These are phyloP conservation scores for Hemistola chrysoprasaria DNA, from an alignment of 2,888 invertebrate species.

Conservation along the genomic window DNA sequence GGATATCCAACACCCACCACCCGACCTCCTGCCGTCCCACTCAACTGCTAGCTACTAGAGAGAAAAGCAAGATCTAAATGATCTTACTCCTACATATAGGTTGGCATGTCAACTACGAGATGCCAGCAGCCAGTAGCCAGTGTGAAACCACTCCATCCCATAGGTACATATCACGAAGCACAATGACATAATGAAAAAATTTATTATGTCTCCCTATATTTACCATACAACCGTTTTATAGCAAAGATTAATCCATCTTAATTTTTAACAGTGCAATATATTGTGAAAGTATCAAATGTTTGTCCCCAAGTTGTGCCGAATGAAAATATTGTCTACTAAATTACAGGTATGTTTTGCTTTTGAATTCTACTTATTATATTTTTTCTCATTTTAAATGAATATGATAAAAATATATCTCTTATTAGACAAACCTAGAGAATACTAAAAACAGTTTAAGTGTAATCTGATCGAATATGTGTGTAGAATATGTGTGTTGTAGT, in stretches of 20 bases:
- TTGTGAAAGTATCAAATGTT: neutral
- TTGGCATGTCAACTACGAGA: conserved; percentile 20
- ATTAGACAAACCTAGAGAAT: too few relatives aligned
- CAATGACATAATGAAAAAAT: conserved; percentile 22
- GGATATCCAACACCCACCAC: conserved; percentile 20
- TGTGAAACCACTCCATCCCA: conserved; percentile 19
- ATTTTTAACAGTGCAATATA: neutral
- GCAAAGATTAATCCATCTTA: too few relatives aligned
- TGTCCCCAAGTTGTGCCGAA: too few relatives aligned
- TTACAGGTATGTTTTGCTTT: too few relatives aligned
- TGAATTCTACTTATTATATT: too few relatives aligned
- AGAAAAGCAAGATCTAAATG: conserved; percentile 20
- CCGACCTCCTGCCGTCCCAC: conserved; percentile 31
- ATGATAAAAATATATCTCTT: too few relatives aligned
- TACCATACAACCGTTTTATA: too few relatives aligned
- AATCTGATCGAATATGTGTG: too few relatives aligned
- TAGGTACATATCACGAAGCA: conserved; percentile 2
- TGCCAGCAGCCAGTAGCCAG: conserved; percentile 16
- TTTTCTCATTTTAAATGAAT: too few relatives aligned
- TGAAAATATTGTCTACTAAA: neutral
- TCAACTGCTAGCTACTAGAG: conserved; percentile 23
- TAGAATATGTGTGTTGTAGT: too few relatives aligned
- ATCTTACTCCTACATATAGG: conserved; percentile 15
- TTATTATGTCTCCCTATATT: neutral
- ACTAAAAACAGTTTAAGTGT: too few relatives aligned